Base-by-base conservation (phyloP, 2,113 vertebrate species). In the Euleptes europaea region DNA sequence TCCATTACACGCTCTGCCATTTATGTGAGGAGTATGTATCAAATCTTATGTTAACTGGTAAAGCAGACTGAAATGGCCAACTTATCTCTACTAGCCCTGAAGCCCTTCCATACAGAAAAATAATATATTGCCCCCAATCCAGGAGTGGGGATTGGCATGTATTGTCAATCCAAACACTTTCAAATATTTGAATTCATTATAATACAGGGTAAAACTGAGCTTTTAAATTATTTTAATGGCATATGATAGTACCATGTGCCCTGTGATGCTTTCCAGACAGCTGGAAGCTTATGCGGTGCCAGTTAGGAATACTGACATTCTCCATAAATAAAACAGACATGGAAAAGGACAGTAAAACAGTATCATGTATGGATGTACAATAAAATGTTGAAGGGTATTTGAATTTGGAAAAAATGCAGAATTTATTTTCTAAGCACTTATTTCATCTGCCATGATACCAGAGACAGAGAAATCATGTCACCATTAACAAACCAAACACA, bases 311-410 rank as follows among this genome's bases (percentile, higher is more conserved):
- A 3, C 0, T 65, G 84, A 83, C 3, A 47, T 47, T 87, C 87
- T 75, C 80, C 71, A 70, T 77, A 57, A 80, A 84, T 38, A 83
- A 74, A 90, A 57, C 31, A 81, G 63, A 80, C 57, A 31, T 0
- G 49, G 75, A 49, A 90, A 89, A 86, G 83, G 87, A 57, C 49
- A 91, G 89, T 51, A 80, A 86, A 94, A 73, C 47, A 57, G 31
- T 44, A 79, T 63, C 84, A 73, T 78, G 89, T 82, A 83, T 38
- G 88, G 74, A 85, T 73, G 83, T 90, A 88, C 73, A 86, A 88
- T 79, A 77, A 69, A 70, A 10, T 87, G 85, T 77, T 88, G 76
- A 89, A 88, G 72, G 23, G 38, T 78, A 84, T 65, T 28, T 40
- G 31, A 80, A 78, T 82, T 84, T 57, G 51, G 31, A 57, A 85